Evolutionary conservation across 2,113 vertebrate species (phyloP), one percentile per base, ranked within the genome.

Genomic region (Siniperca chuatsi): DNA sequence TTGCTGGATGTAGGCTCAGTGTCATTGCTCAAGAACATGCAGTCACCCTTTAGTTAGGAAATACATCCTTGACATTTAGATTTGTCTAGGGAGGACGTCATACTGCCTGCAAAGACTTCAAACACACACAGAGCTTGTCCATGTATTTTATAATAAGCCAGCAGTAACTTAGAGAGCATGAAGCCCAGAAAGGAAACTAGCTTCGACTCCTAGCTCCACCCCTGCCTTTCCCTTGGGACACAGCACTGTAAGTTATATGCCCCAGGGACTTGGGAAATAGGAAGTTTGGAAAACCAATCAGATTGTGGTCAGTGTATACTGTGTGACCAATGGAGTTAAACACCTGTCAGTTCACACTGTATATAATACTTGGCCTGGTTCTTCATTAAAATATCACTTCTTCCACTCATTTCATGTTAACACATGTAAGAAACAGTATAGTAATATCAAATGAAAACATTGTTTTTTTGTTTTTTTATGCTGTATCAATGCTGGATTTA

Each of bases 271-370:
- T 81, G 70, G 61, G 46, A 84, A 84, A 69, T 29, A 62, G 69
- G 71, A 71, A 75, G 73, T 83, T 66, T 87, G 82, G 55, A 82
- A 85, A 83, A 77, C 66, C 81, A 64, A 81, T 92, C 86, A 89
- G 61, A 79, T 37, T 23, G 46, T 44, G 66, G 48, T 73, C 8
- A 15, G 57, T 83, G 68, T 86, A 60, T 79, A 83, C 25, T 66
- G 69, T 75, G 58, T 64, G 52, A 66, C 52, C 58, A 73, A 74
- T 81, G 67, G 79, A 79, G 61, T 78, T 79, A 78, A 89, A 87
- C 86, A 89, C 77, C 79, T 91, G 72, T 70, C 13, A 0, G 23
- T 48, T 74, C 46, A 75, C 16, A 40, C 3, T 35, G n/a, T 67
- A 71, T 72, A 64, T 29, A 29, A 75, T 55, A 78, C 10, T 48